These are phyloP conservation scores for Trimorus sp. DNA, from an alignment of 2,888 invertebrate genomes.

Conservation along the genomic window DNA sequence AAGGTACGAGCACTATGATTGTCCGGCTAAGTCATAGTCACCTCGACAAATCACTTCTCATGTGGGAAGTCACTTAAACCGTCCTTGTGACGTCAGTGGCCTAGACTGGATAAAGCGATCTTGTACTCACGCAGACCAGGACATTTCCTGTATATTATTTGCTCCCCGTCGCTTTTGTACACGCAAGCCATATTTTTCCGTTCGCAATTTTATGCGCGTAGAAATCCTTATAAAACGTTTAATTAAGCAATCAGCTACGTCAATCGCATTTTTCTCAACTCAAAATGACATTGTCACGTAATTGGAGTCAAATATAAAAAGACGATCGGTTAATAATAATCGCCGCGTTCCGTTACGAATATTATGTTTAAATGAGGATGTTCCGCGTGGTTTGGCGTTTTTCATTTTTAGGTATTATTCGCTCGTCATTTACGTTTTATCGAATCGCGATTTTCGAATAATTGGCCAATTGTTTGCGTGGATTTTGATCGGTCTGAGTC, in stretches of 20 bases:
- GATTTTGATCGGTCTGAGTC: no score
- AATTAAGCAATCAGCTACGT: constrained; percentile 19
- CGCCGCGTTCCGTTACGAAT: no score
- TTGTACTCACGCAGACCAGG: constrained; percentile 51
- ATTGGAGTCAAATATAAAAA: neutral
- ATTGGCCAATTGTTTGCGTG: no score
- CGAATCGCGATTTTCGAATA: no score
- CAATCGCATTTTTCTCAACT: constrained; percentile 1
- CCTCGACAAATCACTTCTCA: constrained; percentile 61
- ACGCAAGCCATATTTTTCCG: constrained; percentile 43
- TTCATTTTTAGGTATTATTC: no score
- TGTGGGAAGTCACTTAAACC: constrained; percentile 60
- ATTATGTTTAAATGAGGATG: no score
- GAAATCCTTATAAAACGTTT: constrained; percentile 23
- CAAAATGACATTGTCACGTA: neutral
- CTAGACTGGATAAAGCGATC: constrained; percentile 60
- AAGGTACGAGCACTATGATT: constrained; percentile 59
- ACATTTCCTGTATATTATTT: constrained; percentile 58
- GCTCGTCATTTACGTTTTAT: no score
- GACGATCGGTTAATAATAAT: no score
- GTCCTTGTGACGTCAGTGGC: constrained; percentile 65
- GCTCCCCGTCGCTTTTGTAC: constrained; percentile 43
- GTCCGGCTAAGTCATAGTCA: constrained; percentile 52
- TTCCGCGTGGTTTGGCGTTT: no score
- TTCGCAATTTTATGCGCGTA: constrained; percentile 13